Evolutionary conservation across 2,888 invertebrate genomes (phyloP), one percentile per base, ranked within the genome.

Genomic region (Chaetoderma sp.): DNA sequence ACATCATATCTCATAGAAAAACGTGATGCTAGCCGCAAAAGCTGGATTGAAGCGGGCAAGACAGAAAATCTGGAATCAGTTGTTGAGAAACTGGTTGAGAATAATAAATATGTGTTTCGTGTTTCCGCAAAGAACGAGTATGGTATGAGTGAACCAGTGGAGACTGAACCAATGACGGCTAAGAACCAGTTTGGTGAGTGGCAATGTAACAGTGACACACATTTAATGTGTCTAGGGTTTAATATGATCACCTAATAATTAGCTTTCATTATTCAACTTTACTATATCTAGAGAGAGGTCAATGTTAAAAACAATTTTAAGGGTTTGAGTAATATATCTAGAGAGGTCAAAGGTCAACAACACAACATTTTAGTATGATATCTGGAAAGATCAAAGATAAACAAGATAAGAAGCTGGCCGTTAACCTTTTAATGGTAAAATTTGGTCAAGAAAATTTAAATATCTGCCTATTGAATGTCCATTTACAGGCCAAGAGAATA

Each of bases 71-170:
- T 77, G 36, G 77, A 78, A 44, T 67, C 78, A 61, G 71, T 71
- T 23, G 77, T 81, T 32, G 72, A 76, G 6, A 78, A 92, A 83
- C 88, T 96, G 63, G 90, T 92, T 71, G 92, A 93, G 83, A 93
- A 94, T 81, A 89, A 90, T 45, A 92, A 94, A 81, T 96, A 96
- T 83, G 90, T 93, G 88, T 95, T 96, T 90, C 90, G 94, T 72
- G 91, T 96, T 18, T 91, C 92, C 79, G 95, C 95, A 1, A 91
- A 91, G 75, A 96, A 96, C 87, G 92, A 93, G 10, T 91, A 94
- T 60, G 96, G 96, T 6, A 88, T 89, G 54, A 94, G 95, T 56
- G 93, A 94, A 75, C 92, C 94, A 21, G 88, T 92, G 49, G 92
- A 93, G 16, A 75, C 78, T 18, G 92, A 93, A 66, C 89, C 92